A percentile compares a stretch with the other conserved stretches of the same genome.
These are phyloP conservation scores for Capitella teleta DNA, from an alignment of 1,140 invertebrate species.

Conservation along the genomic window DNA sequence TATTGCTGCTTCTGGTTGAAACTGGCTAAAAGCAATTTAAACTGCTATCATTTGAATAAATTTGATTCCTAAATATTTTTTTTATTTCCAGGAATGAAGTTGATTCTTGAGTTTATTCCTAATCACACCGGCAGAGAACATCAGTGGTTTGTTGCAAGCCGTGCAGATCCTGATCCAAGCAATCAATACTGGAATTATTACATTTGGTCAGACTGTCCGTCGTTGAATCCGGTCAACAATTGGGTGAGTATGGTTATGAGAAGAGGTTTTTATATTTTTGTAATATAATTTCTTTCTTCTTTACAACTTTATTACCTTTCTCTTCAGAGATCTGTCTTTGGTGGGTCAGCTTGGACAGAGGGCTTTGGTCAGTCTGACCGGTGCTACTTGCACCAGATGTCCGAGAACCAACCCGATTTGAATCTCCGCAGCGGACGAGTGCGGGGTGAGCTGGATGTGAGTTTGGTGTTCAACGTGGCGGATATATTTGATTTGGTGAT, in stretches of 20 bases:
- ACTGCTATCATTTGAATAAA: no score
- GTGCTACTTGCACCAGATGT: constrained; percentile 65
- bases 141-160: constrained; percentile 63
- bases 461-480: not conserved
- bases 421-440: constrained; percentile 58
- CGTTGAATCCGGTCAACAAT: constrained; percentile 54
- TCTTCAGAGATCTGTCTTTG: no score
- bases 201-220: constrained; percentile 11
- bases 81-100: constrained; percentile 21
- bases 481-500: no score
- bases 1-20: not conserved
- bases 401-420: constrained; percentile 59
- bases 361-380: no score
- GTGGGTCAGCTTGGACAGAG: no score
- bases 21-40: not conserved
- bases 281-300: no score
- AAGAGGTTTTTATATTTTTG: no score
- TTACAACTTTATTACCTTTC: no score
- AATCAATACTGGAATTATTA: constrained; percentile 54
- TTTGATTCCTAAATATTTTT: not conserved
- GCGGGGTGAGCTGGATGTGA: constrained; percentile 50
- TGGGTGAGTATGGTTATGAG: no score
- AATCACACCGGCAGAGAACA: constrained; percentile 72
- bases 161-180: constrained; percentile 41
- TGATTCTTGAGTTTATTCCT: constrained; percentile 65